Percentiles rank a stretch among this genome's conserved stretches.
Conservation (phyloP, 1,140 invertebrate genomes). For the Papilio dardanus region DNA sequence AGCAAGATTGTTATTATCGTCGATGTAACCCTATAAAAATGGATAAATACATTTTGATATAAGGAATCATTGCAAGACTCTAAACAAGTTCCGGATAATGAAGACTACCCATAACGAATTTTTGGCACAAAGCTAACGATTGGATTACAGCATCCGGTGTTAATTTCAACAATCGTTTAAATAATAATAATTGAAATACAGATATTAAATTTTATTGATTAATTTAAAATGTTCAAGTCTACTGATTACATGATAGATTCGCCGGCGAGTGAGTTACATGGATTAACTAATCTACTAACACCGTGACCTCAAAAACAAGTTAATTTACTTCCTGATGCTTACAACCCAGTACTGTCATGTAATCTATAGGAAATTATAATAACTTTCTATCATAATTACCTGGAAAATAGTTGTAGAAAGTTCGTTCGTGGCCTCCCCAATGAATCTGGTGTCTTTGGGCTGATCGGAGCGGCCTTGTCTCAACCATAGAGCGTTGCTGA, state of each 20-base stretch:
- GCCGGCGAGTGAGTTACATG: not conserved
- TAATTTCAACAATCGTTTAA: not conserved
- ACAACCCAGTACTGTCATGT: not conserved
- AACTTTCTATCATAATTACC: constrained; percentile 52
- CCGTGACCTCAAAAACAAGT: constrained; percentile 10
- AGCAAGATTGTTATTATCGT: constrained; percentile 84
- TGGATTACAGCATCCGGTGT: not conserved
- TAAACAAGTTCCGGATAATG: not conserved
- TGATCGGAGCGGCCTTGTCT: constrained; percentile 63
- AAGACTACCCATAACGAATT: no score
- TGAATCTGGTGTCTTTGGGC: constrained; percentile 66
- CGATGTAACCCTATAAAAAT: constrained; percentile 77
- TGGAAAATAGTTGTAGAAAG: constrained; percentile 78
- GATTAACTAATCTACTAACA: constrained; percentile 12
- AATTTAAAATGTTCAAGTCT: not conserved
- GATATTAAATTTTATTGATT: not conserved
- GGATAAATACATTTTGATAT: constrained; percentile 43
- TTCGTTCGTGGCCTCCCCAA: constrained; percentile 77
- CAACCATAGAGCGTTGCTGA: constrained; percentile 65
- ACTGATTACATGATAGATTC: constrained; percentile 5
- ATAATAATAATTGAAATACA: not conserved
- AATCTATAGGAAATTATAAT: constrained; percentile 17
- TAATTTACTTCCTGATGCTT: constrained; percentile 33
- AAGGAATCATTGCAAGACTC: not conserved
- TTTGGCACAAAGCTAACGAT: not conserved